Base-by-base conservation (phyloP, 2,797 vertebrate species). In the Mus spretus region DNA sequence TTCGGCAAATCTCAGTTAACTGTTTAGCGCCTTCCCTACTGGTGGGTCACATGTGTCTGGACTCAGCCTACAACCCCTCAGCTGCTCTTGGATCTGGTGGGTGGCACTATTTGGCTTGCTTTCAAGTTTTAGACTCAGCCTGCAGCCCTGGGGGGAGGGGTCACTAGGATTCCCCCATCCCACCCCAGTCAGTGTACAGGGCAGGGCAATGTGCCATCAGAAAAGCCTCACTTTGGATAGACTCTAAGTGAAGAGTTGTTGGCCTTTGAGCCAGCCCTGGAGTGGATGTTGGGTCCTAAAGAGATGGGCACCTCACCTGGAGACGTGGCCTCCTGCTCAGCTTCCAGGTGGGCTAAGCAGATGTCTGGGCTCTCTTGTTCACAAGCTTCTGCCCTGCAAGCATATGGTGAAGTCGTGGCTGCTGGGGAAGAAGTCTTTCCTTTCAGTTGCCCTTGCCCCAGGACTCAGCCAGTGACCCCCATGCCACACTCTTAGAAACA, bases 321-420 rank as follows among this genome's bases (percentile, higher is more conserved):
- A 26, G 59, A 31, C 26, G 37, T 0, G 1, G 92, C 63, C 5
- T 0, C 65, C n/a, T 0, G 91, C 82, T 82, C 0, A 8, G 50
- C 50, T 61, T 93, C 93, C 91, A 70, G 44, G 14, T 19, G 2
- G 77, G 19, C 3, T 0, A 1, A 17, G 44, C 37, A 9, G 47
- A 34, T 0, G 2, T 34, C 4, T 0, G 12, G 1, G 34, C 90
- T 50, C 89, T 74, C 88, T 80, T 78, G 86, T 8, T 1, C 50
- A 10, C n/a, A 78, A 87, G 70, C 22, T 65, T 85, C 90, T 3
- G 3, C 59, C 85, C 98, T 98, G 95, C 15, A 97, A 98, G 88
- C 31, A 95, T 40, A 92, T 0, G 31, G 55, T 37, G 0, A 24
- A 40, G 63, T n/a, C 12, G 14, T 17, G 40, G 22, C n/a, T 10